A percentile compares a stretch with the other conserved stretches of the same genome.
These are phyloP conservation scores for Pseudochirops corinnae DNA, from an alignment of 2,797 vertebrate species.

Conservation along the genomic window DNA sequence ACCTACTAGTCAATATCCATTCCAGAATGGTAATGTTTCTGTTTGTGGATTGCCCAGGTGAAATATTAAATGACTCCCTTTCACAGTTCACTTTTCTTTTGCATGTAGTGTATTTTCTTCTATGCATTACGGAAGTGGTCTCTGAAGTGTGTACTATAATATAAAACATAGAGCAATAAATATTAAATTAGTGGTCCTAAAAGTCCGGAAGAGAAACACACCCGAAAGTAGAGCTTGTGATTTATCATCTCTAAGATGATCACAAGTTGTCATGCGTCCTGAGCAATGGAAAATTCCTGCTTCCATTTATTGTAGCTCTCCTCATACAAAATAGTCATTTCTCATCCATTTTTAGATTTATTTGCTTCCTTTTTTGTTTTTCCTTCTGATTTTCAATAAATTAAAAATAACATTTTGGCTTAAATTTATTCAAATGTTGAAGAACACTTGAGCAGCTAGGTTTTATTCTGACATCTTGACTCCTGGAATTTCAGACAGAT, in stretches of 20 bases:
- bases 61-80: background rate
- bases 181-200: background rate
- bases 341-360: no score
- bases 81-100: background rate
- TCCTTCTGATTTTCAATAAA: background rate
- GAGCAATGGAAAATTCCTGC: background rate
- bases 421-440: no score
- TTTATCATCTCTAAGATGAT: constrained; percentile 32
- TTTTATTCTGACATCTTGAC: no score
- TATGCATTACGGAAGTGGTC: background rate
- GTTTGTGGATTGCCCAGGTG: background rate
- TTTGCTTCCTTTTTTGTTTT: background rate
- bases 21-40: background rate
- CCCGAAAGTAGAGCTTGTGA: background rate
- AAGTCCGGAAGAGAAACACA: background rate
- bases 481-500: no score
- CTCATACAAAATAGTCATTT: no score
- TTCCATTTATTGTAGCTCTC: no score
- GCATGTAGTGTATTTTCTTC: background rate
- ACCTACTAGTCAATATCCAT: background rate
- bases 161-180: background rate
- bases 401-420: no score
- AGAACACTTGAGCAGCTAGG: no score
- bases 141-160: no score
- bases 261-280: background rate